Evolutionary conservation across 2,113 vertebrate species (phyloP), one percentile per base, ranked within the genome.

Genomic region (Eulacestoma nigropectus): DNA sequence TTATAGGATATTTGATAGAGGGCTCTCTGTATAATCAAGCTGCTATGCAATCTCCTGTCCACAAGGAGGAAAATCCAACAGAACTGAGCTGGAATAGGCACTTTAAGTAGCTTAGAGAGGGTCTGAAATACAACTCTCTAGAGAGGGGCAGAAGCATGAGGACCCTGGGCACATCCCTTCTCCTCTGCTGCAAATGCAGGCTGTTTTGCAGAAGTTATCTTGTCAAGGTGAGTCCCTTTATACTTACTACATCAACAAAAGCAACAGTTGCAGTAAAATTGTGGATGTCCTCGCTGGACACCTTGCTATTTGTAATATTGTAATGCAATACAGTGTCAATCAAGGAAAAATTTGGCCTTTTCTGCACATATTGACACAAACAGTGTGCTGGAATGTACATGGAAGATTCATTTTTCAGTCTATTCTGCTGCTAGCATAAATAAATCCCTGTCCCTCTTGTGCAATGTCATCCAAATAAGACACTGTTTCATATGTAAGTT

Each of bases 361-460:
- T 50, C 44, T 82, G 29, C 39, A 59, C 14, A 15, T 42, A 64
- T 2, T 33, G 42, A 68, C 46, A 75, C 6, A 74, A 65, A 37
- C 6, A 70, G 17, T 3, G 1, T 7, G 12, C 32, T 50, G 26
- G 13, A 23, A 8, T 10, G 7, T 55, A 60, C 33, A 41, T 0
- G 6, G 35, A 69, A 93, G 21, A 81, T 7, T 0, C 11, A 53
- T 49, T 78, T 88, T 84, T 87, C 81, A 81, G 7, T 73, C 33
- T 63, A 0, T 59, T 87, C 29, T 67, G 17, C 32, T 33, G 10
- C 18, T 62, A 67, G 7, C 23, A 21, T 35, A 67, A 84, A 73
- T 22, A 84, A 90, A 87, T 30, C 14, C 10, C 23, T 39, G 20
- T 35, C 21, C 13, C 7, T 83, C 42, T 44, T 53, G 29, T 41